These are phyloP conservation scores for Volucella inanis DNA, from an alignment of 2,888 invertebrate genomes.

Conservation along the genomic window DNA sequence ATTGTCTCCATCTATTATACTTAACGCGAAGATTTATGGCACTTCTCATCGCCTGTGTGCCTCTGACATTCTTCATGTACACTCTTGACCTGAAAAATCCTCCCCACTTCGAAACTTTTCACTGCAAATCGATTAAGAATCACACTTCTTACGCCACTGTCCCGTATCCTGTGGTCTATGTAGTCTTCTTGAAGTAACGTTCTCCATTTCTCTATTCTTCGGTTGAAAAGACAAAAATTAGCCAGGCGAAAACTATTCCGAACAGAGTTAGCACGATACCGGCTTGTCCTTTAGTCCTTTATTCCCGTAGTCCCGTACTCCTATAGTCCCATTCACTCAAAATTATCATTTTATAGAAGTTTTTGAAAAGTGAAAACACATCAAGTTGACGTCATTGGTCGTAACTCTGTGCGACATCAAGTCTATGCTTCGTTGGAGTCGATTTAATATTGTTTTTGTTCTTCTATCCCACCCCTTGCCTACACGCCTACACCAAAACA, in stretches of 20 bases:
- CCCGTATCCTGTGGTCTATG: neutral
- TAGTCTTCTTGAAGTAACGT: neutral
- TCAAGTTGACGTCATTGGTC: slow-evolving; percentile 50
- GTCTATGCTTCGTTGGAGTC: slow-evolving; percentile 52
- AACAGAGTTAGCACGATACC: neutral
- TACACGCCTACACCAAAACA: slow-evolving; percentile 9
- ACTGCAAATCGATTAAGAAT: slow-evolving; percentile 66
- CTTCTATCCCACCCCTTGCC: neutral
- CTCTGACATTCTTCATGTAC: slow-evolving; percentile 54
- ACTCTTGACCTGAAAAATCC: slow-evolving; percentile 56
- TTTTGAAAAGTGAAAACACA: slow-evolving; percentile 38
- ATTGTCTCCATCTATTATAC: slow-evolving; percentile 69
- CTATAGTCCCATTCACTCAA: slow-evolving; percentile 8
- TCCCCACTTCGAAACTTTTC: slow-evolving; percentile 53
- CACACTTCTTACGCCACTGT: slow-evolving; percentile 44
- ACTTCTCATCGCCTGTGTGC: slow-evolving; percentile 47
- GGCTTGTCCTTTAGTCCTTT: neutral
- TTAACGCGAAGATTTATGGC: slow-evolving; percentile 70
- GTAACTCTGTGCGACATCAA: slow-evolving; percentile 53
- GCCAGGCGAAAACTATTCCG: slow-evolving; percentile 58
- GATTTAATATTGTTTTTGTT: slow-evolving; percentile 53
- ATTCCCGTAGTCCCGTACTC: too few relatives aligned
- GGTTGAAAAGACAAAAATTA: slow-evolving; percentile 31
- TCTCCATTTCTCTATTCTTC: neutral
- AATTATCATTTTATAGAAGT: slow-evolving; percentile 36